Evolutionary conservation across 2,797 vertebrate genomes (phyloP).

Genomic region (Kryptopterus vitreolus): DNA sequence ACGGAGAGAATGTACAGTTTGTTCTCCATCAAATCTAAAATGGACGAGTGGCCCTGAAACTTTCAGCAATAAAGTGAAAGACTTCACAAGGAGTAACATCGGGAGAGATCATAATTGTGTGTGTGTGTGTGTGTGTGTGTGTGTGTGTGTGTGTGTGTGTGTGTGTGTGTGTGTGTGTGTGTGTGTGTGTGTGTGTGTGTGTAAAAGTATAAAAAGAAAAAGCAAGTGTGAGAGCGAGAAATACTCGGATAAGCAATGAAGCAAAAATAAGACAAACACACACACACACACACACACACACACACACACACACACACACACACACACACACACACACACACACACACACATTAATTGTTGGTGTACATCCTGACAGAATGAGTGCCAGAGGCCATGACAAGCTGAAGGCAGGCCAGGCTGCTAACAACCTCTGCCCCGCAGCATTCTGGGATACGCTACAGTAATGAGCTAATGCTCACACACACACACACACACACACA

Average conservation of each 20-base stretch:
- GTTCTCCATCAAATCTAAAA: background rate
- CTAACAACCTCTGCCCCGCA: constrained; percentile 52
- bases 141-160: constrained; percentile 22
- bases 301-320: constrained; percentile 30
- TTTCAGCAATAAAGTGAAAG: background rate
- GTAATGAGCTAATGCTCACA: constrained; percentile 46
- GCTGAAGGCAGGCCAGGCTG: constrained; percentile 44
- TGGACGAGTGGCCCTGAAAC: background rate
- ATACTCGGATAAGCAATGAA: background rate
- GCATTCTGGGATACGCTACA: constrained; percentile 49
- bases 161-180: constrained; percentile 22
- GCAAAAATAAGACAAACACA: constrained; percentile 45
- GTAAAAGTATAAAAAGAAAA: background rate
- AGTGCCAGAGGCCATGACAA: constrained; percentile 48
- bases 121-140: constrained; percentile 21
- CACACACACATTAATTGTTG: constrained; percentile 50
- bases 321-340: constrained; percentile 30
- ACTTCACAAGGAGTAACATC: constrained; percentile 3
- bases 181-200: constrained; percentile 17
- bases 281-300: constrained; percentile 37
- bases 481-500: background rate
- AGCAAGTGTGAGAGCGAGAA: background rate
- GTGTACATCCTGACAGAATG: constrained; percentile 43
- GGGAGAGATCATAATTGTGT: too few species aligned
- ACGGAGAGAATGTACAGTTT: too few species aligned